A percentile compares a stretch with the other conserved stretches of the same genome.
Conservation (phyloP, 2,113 vertebrate species). For the Melanerpes formicivorus region DNA sequence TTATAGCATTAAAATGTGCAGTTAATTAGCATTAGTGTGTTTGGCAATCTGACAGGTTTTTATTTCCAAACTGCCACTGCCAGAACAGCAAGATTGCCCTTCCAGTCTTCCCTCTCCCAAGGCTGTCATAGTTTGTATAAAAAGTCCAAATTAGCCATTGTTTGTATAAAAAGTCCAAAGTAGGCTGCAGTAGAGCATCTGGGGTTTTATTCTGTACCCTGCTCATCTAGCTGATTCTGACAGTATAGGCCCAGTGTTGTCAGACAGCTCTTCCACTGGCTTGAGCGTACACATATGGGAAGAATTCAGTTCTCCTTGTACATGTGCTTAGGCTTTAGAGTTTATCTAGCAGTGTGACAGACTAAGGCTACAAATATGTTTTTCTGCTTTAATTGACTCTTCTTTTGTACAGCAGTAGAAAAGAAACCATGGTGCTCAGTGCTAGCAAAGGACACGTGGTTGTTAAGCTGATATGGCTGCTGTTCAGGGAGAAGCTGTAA, state of each 20-base stretch:
- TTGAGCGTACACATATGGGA: background rate
- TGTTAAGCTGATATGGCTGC: conserved; percentile 29
- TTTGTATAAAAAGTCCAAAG: background rate
- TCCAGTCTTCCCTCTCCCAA: background rate
- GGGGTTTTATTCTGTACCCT: background rate
- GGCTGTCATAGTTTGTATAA: background rate
- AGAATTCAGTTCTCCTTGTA: background rate
- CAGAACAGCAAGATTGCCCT: background rate
- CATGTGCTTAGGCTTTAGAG: background rate
- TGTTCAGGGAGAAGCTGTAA: conserved; percentile 70
- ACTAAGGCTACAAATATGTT: background rate
- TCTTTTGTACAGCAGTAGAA: conserved; percentile 61
- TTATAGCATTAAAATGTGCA: background rate
- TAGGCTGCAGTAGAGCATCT: background rate
- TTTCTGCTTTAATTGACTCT: background rate
- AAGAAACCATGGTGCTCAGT: conserved; percentile 63
- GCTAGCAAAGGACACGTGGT: conserved; percentile 51
- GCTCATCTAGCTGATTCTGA: background rate
- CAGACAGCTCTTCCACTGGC: background rate
- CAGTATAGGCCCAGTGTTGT: background rate
- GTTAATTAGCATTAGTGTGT: background rate
- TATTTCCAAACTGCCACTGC: background rate
- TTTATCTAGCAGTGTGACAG: background rate
- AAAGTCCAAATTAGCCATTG: background rate
- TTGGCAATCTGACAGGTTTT: background rate